These are phyloP conservation scores for Channa striata DNA, from an alignment of 2,797 vertebrate genomes.

Conservation along the genomic window DNA sequence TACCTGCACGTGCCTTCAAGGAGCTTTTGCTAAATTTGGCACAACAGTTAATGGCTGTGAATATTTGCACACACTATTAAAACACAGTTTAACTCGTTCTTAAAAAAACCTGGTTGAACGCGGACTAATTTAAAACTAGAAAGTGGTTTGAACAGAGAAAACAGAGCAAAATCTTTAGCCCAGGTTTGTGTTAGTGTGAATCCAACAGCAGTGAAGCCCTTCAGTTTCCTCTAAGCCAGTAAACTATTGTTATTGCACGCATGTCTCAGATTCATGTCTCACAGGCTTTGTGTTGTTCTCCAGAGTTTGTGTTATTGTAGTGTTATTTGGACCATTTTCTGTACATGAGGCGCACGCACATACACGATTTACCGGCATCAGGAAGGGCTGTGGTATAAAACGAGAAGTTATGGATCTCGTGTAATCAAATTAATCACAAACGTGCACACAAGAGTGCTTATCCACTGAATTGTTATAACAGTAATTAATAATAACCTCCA, in stretches of 20 bases:
- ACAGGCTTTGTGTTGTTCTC: conserved; percentile 50
- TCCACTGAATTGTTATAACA: conserved; percentile 29
- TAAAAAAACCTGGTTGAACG: background rate
- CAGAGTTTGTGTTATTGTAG: conserved; percentile 36
- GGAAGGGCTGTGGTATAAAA: conserved; percentile 42
- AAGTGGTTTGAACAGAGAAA: background rate
- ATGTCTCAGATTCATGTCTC: conserved; percentile 51
- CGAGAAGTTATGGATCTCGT: conserved; percentile 37
- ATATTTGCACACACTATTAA: conserved; percentile 18
- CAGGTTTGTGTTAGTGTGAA: conserved; percentile 20
- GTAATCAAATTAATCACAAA: conserved; percentile 35
- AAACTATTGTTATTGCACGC: conserved; percentile 55
- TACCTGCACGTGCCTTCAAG: conserved; percentile 11
- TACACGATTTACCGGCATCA: conserved; percentile 27
- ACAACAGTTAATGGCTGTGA: background rate
- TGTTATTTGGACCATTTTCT: conserved; percentile 41
- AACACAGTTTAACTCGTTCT: conserved; percentile 11
- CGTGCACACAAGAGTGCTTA: background rate
- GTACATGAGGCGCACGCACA: conserved; percentile 23
- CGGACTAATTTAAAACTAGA: conserved; percentile 13
- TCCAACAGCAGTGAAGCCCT: conserved; percentile 37
- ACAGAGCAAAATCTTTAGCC: conserved; percentile 13
- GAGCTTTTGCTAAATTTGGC: background rate
- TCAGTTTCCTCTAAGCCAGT: conserved; percentile 30
- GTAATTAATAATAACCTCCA: conserved; percentile 53